Base-by-base conservation (phyloP, 2,797 vertebrate species). In the Pristis pectinata region DNA sequence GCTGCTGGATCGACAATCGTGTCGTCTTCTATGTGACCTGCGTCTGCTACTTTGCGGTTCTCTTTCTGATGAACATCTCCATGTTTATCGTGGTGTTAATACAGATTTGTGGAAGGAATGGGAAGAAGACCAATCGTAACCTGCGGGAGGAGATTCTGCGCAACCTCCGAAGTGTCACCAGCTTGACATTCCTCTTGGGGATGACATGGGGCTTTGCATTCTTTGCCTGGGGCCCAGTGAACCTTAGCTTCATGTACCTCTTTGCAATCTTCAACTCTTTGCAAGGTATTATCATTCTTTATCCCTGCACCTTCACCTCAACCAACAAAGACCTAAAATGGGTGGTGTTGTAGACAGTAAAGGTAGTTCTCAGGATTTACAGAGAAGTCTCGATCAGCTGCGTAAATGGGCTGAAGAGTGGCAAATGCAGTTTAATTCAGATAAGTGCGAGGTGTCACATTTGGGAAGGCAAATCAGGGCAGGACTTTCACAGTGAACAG, bases 161-260 rank as follows among this genome's bases (percentile, higher is more conserved):
- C 11, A 99, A 99, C 96, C 96, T 99, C 13, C 98, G 99, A 0
- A 99, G 99, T 0, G 98, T 98, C 8, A 95, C 99, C 96, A 99
- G 99, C 96, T 97, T 99, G 82, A 99, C 98, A 11, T 99, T 99
- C 96, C 98, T 99, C 82, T 96, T 99, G 37, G 99, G 99, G 87
- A 99, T 99, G 99, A 99, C 99, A 0, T 99, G 99, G 99, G 98
- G 99, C 94, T 99, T 99, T 95, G 98, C 98, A 34, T 98, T 99
- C 96, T 99, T 99, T 64, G 98, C 98, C 95, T 99, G 98, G 99
- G 98, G 98, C 0, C 98, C 98, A 0, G 97, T 98, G 95, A 97
- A 96, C 95, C 96, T 99, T 87, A 95, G 97, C 94, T 99, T 99
- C 96, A 97, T 98, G 95, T 99, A 99, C 96, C 98, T 99, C 64